Evolutionary conservation across 2,888 invertebrate species (phyloP).

Genomic region (Zootermopsis nevadensis): DNA sequence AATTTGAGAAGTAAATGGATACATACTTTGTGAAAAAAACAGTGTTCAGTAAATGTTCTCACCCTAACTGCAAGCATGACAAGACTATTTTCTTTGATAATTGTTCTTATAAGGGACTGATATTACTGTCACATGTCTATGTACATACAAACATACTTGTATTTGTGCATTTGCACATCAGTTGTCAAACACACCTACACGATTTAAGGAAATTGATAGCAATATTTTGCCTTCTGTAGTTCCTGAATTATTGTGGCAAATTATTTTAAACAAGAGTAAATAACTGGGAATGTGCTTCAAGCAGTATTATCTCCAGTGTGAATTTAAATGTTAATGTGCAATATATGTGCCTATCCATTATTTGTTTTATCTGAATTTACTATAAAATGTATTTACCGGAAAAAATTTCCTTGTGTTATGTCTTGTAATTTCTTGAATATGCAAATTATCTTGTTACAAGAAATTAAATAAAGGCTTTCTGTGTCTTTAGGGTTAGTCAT

Average conservation of each 20-base stretch:
- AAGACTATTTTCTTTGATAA: neutral
- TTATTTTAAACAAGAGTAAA: neutral
- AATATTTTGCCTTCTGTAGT: neutral
- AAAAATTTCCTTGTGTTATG: neutral
- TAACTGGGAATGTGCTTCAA: neutral
- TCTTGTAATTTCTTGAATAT: neutral
- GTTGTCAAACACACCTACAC: neutral
- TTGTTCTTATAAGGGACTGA: neutral
- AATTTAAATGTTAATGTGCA: neutral
- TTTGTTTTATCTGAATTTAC: neutral
- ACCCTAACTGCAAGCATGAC: no score
- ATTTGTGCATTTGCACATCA: neutral
- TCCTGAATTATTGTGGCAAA: neutral
- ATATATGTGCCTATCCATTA: neutral
- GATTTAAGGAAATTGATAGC: neutral
- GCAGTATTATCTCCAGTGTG: neutral
- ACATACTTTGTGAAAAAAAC: slow-evolving; percentile 26
- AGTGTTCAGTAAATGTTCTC: neutral
- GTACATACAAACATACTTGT: neutral
- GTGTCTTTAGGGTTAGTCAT: neutral
- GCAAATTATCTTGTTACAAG: neutral
- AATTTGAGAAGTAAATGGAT: slow-evolving; percentile 29
- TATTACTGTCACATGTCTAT: slow-evolving; percentile 2
- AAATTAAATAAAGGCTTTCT: slow-evolving; percentile 21
- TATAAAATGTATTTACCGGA: neutral